Base-by-base conservation (phyloP, 1,140 invertebrate genomes). In the Pectinophora gossypiella region DNA sequence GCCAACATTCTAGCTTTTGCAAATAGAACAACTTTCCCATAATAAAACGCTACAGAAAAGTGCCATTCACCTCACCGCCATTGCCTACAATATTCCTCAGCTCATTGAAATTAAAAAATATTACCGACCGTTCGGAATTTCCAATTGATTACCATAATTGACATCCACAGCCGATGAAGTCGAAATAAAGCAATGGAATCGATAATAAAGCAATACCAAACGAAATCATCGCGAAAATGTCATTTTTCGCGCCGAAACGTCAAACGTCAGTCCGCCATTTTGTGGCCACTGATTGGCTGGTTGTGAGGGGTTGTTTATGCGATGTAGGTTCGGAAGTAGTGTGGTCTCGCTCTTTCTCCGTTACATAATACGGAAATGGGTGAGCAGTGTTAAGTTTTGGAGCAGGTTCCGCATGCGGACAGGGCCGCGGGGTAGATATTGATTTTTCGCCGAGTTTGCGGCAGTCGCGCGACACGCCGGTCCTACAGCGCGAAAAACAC, bases 331-430 rank as follows among this genome's bases (percentile, higher is more conserved):
- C 46, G 46, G 47, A 72, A 27, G 38, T 78, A 72, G 54, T 44
- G 35, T 56, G 36, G 59, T 83, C 81, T 64, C 76, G 52, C 19
- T 86, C 73, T 23, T 42, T 35, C 73, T 54, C 51, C 40, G 67
- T 80, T 83, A 79, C 72, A 74, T 83, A 83, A 85, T 82, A 83
- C 76, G 83, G 79, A 86, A 83, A 77, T 69, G 74, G 75, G 77
- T 72, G 75, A 80, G 74, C 63, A 72, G 72, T 74, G 76, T 72
- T 64, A 64, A 48, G 64, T 73, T 69, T 59, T 56, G 63, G 61
- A 50, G 40, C 54, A 68, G 72, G 72, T 83, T 85, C 83, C 83
- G 83, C 83, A 87, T 87, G 81, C 81, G 81, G 80, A 55, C 54
- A 50, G 35, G 62, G 61, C 51, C 57, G 61, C 64, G 60, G 69